These are phyloP conservation scores for Tringa solitaria DNA, from an alignment of 2,113 vertebrate species.

Conservation along the genomic window DNA sequence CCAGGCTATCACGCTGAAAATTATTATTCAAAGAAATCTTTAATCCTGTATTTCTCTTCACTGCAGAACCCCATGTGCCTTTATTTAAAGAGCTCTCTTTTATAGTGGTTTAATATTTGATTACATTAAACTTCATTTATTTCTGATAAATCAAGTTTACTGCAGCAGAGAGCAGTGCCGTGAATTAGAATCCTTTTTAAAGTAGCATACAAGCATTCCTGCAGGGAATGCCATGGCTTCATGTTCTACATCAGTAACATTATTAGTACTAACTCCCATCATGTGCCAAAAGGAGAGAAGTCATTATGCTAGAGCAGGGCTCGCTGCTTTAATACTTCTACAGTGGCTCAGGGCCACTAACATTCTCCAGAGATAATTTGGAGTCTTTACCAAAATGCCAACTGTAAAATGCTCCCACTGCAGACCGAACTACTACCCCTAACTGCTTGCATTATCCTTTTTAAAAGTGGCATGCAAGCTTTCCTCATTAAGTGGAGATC, in stretches of 20 bases:
- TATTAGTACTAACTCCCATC: not conserved
- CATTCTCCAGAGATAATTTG: not conserved
- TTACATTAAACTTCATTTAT: not conserved
- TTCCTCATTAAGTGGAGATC: not conserved
- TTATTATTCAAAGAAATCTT: not conserved
- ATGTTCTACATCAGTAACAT: not conserved
- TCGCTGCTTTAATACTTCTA: not conserved
- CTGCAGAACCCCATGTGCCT: not conserved
- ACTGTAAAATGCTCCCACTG: not conserved
- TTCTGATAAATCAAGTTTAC: not conserved
- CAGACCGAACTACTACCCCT: not conserved
- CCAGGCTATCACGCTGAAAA: conserved; percentile 56
- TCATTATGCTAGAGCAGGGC: not conserved
- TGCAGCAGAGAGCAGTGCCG: not conserved
- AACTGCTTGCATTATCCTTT: not conserved
- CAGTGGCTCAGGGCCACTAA: not conserved
- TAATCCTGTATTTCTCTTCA: not conserved
- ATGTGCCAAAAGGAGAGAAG: not conserved
- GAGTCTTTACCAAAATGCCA: not conserved
- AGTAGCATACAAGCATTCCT: not conserved
- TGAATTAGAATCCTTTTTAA: not conserved
- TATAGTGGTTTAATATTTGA: not conserved
- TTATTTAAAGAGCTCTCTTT: not conserved
- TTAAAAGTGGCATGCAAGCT: not conserved
- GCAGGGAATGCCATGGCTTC: not conserved